These are phyloP conservation scores for Thaumatotibia leucotreta DNA, from an alignment of 1,140 invertebrate genomes.

Conservation along the genomic window DNA sequence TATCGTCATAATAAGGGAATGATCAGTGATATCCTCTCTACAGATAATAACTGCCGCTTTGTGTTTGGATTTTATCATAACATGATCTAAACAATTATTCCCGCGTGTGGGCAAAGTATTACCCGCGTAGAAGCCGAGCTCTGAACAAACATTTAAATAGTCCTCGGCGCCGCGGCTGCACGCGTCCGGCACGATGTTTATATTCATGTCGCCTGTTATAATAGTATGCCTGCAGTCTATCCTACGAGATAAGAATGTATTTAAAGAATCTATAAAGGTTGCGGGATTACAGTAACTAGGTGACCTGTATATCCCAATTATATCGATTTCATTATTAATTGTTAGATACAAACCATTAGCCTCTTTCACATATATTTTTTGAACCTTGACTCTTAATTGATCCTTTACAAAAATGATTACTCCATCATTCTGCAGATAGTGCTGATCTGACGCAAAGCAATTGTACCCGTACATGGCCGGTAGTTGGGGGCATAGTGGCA, in stretches of 20 bases:
- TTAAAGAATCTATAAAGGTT: background rate
- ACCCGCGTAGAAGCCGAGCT: background rate
- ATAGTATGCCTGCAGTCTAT: background rate
- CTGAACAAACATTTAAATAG: background rate
- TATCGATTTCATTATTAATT: background rate
- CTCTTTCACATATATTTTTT: background rate
- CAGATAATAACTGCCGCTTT: background rate
- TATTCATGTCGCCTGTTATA: background rate
- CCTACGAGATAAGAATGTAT: background rate
- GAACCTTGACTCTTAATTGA: background rate
- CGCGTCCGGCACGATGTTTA: background rate
- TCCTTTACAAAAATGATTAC: too few species aligned
- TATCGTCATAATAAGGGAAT: background rate
- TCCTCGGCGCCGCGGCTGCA: background rate
- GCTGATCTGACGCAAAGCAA: background rate
- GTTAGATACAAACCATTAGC: background rate
- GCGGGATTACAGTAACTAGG: background rate
- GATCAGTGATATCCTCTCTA: background rate
- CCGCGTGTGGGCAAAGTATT: background rate
- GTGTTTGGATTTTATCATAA: background rate
- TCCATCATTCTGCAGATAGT: background rate
- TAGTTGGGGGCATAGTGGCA: background rate
- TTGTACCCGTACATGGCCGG: background rate
- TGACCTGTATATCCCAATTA: background rate
- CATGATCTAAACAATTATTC: background rate